These are phyloP conservation scores for Sapajus apella DNA, from an alignment of 2,113 vertebrate species.

Conservation along the genomic window DNA sequence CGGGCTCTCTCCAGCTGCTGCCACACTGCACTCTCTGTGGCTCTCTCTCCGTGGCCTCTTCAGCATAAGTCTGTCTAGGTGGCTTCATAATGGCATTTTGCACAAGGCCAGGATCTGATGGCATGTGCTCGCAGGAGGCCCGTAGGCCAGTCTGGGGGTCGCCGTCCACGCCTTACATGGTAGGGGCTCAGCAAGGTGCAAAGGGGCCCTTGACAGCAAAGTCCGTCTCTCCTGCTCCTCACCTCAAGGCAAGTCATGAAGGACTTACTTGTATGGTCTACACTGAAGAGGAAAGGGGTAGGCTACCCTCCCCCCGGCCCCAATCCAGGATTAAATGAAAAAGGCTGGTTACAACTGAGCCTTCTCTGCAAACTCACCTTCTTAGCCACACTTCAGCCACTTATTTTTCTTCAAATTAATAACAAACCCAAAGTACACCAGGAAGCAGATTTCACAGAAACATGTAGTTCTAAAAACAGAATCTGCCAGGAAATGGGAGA, in stretches of 20 bases:
- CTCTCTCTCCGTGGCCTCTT: too few relatives aligned
- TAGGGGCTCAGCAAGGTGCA: background rate
- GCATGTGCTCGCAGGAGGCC: background rate
- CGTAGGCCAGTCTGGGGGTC: background rate
- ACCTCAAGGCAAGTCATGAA: background rate
- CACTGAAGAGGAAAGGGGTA: background rate
- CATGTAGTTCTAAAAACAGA: background rate
- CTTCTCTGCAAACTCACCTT: background rate
- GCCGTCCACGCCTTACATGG: background rate
- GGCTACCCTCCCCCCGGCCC: background rate
- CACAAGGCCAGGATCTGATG: background rate
- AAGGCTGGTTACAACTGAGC: background rate
- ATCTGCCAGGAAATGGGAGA: background rate
- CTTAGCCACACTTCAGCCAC: background rate
- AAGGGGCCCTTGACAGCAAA: background rate
- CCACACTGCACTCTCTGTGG: background rate
- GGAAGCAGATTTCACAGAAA: background rate
- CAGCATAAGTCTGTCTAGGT: background rate
- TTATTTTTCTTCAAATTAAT: background rate
- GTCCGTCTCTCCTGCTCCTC: background rate
- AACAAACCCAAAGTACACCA: background rate
- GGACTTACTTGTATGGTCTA: background rate
- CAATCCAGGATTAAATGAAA: background rate
- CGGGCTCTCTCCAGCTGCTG: background rate
- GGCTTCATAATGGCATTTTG: background rate